These are phyloP conservation scores for Carterocephalus palaemon DNA, from an alignment of 2,888 invertebrate genomes.

Conservation along the genomic window DNA sequence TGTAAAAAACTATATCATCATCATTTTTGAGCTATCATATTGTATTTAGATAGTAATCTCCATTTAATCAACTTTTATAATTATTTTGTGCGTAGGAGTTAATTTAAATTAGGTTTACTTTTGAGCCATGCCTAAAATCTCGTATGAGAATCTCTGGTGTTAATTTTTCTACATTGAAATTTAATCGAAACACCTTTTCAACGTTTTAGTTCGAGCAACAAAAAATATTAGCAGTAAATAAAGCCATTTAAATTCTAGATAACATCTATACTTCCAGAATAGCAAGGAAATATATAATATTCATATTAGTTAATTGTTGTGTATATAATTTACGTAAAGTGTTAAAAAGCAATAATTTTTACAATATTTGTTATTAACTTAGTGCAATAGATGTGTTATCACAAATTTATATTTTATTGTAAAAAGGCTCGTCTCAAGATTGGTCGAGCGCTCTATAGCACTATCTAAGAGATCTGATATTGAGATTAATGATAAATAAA, in stretches of 20 bases:
- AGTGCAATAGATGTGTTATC: conserved; percentile 76
- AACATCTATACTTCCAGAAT: background rate
- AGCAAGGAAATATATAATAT: conserved; percentile 17
- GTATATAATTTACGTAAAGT: conserved; percentile 51
- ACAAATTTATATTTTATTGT: conserved; percentile 65
- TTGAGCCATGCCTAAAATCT: conserved; percentile 64
- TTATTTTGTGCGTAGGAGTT: conserved; percentile 40
- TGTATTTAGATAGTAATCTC: conserved; percentile 36
- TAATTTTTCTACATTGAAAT: conserved; percentile 36
- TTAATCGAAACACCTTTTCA: conserved; percentile 25
- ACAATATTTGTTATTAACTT: conserved; percentile 48
- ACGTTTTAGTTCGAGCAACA: conserved; percentile 9
- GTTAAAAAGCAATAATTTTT: conserved; percentile 63
- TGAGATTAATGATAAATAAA: conserved; percentile 68
- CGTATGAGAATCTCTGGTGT: conserved; percentile 61
- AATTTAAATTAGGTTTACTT: conserved; percentile 43
- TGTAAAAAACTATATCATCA: conserved; percentile 51
- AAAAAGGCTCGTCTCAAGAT: conserved; percentile 42
- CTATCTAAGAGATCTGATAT: conserved; percentile 70
- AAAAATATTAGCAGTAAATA: conserved; percentile 1
- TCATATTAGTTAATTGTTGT: conserved; percentile 41
- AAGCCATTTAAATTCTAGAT: background rate
- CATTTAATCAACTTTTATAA: conserved; percentile 40
- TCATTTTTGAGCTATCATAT: conserved; percentile 34
- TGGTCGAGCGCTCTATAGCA: conserved; percentile 36